These are phyloP conservation scores for Cassiopea andromeda DNA, from an alignment of 30 jellyfish, hydroid and myxozoan genomes.

Conservation along the genomic window DNA sequence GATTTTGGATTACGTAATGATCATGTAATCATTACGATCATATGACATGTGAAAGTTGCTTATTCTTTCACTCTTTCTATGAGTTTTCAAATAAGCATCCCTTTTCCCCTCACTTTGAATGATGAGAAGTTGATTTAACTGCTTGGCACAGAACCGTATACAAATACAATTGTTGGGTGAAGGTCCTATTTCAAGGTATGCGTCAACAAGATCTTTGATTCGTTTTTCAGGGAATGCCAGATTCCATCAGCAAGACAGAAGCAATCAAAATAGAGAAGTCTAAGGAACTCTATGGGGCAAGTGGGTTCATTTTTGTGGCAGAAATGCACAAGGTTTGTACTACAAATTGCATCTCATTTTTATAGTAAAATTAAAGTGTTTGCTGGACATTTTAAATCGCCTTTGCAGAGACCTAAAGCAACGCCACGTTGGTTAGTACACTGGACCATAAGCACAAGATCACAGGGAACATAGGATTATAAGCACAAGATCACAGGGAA, in stretches of 20 bases:
- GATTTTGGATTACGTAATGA: too few relatives aligned
- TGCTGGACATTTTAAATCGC: background rate
- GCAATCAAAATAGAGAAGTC: background rate
- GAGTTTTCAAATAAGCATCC: too few relatives aligned
- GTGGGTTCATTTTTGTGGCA: conserved; percentile 47
- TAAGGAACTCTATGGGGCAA: conserved; percentile 31
- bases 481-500: background rate
- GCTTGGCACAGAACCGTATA: too few relatives aligned
- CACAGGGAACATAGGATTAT: background rate
- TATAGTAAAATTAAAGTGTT: too few relatives aligned
- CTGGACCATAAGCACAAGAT: conserved; percentile 26
- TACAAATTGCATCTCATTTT: too few relatives aligned
- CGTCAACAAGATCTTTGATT: background rate
- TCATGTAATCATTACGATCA: too few relatives aligned
- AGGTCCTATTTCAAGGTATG: too few relatives aligned
- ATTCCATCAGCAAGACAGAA: conserved; percentile 3
- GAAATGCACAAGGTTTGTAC: conserved; percentile 4
- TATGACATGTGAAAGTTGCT: too few relatives aligned
- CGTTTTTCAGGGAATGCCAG: conserved; percentile 23
- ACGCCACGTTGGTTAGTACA: conserved; percentile 58
- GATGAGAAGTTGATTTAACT: too few relatives aligned
- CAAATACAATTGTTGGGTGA: too few relatives aligned
- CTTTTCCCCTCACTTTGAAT: too few relatives aligned
- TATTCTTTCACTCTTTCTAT: too few relatives aligned
- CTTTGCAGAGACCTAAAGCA: conserved; percentile 54